phyloP scores from a whole-genome alignment of 1,140 invertebrate species.

The Stegodyphus mimosarum region DNA sequence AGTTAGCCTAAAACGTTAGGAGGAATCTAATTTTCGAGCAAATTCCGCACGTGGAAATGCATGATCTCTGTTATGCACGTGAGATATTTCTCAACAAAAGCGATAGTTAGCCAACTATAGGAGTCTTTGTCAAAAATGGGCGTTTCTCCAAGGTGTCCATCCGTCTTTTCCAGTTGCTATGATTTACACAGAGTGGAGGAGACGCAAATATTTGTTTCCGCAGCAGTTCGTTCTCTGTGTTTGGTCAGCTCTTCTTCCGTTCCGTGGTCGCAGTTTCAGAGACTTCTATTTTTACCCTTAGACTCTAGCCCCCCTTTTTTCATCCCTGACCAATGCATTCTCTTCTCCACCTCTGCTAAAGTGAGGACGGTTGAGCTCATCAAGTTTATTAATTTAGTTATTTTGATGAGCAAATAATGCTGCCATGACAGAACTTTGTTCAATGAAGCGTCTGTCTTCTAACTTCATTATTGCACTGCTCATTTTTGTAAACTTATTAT shows the following conservation, averaged over 20 bases:
- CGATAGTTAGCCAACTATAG: constrained; percentile 24
- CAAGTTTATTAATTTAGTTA: no score
- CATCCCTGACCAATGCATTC: background rate
- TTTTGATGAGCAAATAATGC: no score
- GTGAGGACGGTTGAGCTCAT: background rate
- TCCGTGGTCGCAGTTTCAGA: background rate
- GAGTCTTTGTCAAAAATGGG: background rate
- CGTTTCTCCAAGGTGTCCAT: background rate
- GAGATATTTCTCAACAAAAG: background rate
- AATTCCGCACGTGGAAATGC: no score
- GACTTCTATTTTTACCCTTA: background rate
- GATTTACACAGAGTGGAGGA: background rate
- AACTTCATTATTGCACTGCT: no score
- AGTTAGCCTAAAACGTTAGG: no score
- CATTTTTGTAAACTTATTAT: no score
- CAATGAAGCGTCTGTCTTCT: no score
- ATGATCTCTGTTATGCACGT: no score
- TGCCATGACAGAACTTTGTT: no score
- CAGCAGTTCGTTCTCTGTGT: constrained; percentile 16
- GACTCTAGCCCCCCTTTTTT: background rate
- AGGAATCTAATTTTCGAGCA: no score
- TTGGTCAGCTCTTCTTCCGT: constrained; percentile 23
- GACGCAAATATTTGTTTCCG: constrained; percentile 35
- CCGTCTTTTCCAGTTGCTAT: no score
- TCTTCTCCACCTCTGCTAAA: background rate